Base-by-base conservation (phyloP, 2,888 invertebrate species). In the Leucoptera coffeella region DNA sequence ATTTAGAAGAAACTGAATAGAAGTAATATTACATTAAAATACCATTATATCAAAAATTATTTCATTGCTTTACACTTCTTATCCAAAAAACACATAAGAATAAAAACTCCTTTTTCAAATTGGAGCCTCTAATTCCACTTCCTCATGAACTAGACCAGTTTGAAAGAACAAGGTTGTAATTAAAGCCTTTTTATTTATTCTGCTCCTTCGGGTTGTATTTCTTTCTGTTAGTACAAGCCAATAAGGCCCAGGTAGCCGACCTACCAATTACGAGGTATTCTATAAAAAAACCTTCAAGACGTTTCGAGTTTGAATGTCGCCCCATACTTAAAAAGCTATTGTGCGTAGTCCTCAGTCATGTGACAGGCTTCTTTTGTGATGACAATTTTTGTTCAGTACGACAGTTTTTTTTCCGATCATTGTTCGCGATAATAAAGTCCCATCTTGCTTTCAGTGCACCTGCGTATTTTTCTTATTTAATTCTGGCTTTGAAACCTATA, bases 291-390 rank as follows among this genome's bases (percentile, higher is more conserved):
- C 53, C 58, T 50, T 47, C 49, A 65, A 53, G 67, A 69, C 67
- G 65, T 60, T 62, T 58, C 52, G 58, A 56, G 58, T 55, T 25
- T 26, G 25, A 27, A 53, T 64, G 64, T 65, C 65, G 64, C 60
- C 64, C 55, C 51, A 43, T 42, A 46, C 55, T 54, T 50, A 47
- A 52, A n/a, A 54, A 60, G 55, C 56, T 52, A 53, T 69, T 64
- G 55, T 67, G 40, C 38, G 36, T 40, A 40, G 59, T 62, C 52
- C 64, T 64, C 58, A 54, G 54, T 54, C 50, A 53, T 69, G 69
- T 69, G 69, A 67, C 62, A 67, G 65, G 61, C 61, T 60, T 64
- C 55, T 40, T 62, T 67, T 69, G 67, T 67, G 44, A 53, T 55
- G 47, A 47, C 47, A 41, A 43, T 46, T 52, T 61, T 52, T 28